Evolutionary conservation across 1,140 invertebrate genomes (phyloP).

Genomic region (Orussus abietinus): DNA sequence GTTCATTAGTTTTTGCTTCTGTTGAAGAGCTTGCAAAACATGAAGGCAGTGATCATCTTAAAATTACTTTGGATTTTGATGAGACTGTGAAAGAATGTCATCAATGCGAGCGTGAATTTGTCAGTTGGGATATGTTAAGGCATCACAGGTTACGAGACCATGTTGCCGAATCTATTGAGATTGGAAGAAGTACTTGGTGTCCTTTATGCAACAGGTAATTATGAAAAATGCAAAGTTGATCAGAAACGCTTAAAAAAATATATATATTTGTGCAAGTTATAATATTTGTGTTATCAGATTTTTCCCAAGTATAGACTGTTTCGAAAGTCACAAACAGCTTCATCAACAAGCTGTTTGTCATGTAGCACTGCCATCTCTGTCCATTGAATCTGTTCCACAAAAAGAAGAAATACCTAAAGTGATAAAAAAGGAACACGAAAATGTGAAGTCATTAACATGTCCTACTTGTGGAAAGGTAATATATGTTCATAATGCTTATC

Average conservation of each 20-base stretch:
- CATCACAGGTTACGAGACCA: slow-evolving; percentile 40
- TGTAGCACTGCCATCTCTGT: background rate
- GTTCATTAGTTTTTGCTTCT: slow-evolving; percentile 27
- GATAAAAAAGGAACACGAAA: slow-evolving; percentile 28
- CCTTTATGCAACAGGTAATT: slow-evolving; percentile 36
- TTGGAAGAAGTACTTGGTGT: slow-evolving; percentile 35
- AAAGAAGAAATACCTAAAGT: slow-evolving; percentile 18
- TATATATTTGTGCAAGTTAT: too few species aligned
- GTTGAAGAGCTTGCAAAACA: slow-evolving; percentile 38
- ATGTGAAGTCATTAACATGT: slow-evolving; percentile 32
- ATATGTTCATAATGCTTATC: background rate
- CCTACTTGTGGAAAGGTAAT: slow-evolving; percentile 41
- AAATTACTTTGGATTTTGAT: slow-evolving; percentile 34
- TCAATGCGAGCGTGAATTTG: slow-evolving; percentile 39
- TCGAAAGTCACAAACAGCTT: slow-evolving; percentile 32
- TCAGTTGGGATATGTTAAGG: slow-evolving; percentile 40
- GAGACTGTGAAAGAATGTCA: slow-evolving; percentile 33
- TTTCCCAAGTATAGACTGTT: slow-evolving; percentile 32
- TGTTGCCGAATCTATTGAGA: slow-evolving; percentile 22
- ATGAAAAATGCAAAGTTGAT: too few species aligned
- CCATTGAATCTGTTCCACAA: background rate
- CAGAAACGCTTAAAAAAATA: too few species aligned
- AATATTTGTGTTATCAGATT: slow-evolving; percentile 25
- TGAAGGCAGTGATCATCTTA: slow-evolving; percentile 34
- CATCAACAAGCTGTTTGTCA: slow-evolving; percentile 21